Conservation (phyloP, 2,888 invertebrate genomes). For the Zaprionus lineosus region DNA sequence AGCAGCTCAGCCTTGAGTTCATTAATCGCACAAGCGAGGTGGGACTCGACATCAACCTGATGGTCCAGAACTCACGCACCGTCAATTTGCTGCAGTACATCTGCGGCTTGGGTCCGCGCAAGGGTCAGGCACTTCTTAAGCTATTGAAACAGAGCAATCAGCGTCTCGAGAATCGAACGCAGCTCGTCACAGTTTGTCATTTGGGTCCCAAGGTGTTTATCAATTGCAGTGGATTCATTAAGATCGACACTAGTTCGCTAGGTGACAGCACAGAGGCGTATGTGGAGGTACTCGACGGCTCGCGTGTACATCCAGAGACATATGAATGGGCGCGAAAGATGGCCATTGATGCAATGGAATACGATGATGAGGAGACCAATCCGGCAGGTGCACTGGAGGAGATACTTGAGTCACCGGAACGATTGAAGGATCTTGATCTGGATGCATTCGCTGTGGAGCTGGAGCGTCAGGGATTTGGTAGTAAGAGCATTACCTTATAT, state of each 20-base stretch:
- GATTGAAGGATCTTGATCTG: slow-evolving; percentile 96
- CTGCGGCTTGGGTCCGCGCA: slow-evolving; percentile 97
- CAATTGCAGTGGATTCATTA: slow-evolving; percentile 99
- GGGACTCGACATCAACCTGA: slow-evolving; percentile 97
- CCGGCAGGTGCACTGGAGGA: slow-evolving; percentile 98
- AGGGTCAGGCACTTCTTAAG: slow-evolving; percentile 93
- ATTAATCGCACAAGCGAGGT: slow-evolving; percentile 98
- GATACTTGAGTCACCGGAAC: slow-evolving; percentile 96
- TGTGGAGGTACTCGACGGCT: slow-evolving; percentile 97
- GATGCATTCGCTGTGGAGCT: slow-evolving; percentile 99
- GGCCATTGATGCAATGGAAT: slow-evolving; percentile 99
- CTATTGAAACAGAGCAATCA: slow-evolving; percentile 95
- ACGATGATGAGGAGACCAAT: slow-evolving; percentile 98
- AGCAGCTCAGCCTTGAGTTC: slow-evolving; percentile 93
- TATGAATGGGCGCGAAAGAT: slow-evolving; percentile 99
- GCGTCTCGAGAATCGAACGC: slow-evolving; percentile 95
- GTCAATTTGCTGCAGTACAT: slow-evolving; percentile 96
- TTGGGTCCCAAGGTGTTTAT: slow-evolving; percentile 99
- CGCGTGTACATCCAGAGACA: slow-evolving; percentile 99
- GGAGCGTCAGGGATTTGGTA: slow-evolving; percentile 94
- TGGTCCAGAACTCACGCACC: slow-evolving; percentile 94
- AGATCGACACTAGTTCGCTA: slow-evolving; percentile 97
- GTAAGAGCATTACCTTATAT: slow-evolving; percentile 96
- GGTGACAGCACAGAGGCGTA: slow-evolving; percentile 97
- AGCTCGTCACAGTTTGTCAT: slow-evolving; percentile 96